These are phyloP conservation scores for Australoheros facetus DNA, from an alignment of 2,797 vertebrate species.

Conservation along the genomic window DNA sequence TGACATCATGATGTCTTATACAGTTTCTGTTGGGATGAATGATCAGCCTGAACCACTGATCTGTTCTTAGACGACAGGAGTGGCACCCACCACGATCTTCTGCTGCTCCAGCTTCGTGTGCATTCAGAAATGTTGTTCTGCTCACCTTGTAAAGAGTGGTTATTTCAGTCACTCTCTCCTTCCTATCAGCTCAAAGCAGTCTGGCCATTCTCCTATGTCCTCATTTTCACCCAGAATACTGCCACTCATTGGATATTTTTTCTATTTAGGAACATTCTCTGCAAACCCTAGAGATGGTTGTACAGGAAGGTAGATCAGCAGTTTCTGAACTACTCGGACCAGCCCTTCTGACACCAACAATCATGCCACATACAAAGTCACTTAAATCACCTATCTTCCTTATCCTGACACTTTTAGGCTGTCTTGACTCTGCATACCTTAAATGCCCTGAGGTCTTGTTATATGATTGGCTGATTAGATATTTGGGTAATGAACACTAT, in stretches of 20 bases:
- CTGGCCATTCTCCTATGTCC: rapidly evolving
- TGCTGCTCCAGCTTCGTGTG: neutral
- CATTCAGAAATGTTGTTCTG: neutral
- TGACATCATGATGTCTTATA: no score
- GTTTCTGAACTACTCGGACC: neutral
- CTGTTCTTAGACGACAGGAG: neutral
- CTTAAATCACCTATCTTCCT: neutral
- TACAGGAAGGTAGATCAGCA: neutral
- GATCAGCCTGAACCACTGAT: no score
- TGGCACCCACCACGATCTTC: neutral
- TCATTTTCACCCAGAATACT: neutral
- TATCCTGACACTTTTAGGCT: no score
- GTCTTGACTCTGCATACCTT: no score
- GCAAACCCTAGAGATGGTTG: neutral
- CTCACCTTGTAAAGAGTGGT: neutral
- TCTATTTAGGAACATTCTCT: neutral
- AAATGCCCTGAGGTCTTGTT: neutral
- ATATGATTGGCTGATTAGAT: neutral
- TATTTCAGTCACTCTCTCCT: neutral
- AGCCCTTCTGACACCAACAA: neutral
- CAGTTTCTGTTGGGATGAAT: no score
- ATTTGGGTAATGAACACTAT: neutral
- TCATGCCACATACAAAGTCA: neutral
- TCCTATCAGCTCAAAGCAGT: neutral
- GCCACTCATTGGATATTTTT: neutral